Percentiles rank a stretch among this genome's conserved stretches.
Conservation (phyloP, 92 coral and sea anemone genomes). For the Zoanthus gigantus region DNA sequence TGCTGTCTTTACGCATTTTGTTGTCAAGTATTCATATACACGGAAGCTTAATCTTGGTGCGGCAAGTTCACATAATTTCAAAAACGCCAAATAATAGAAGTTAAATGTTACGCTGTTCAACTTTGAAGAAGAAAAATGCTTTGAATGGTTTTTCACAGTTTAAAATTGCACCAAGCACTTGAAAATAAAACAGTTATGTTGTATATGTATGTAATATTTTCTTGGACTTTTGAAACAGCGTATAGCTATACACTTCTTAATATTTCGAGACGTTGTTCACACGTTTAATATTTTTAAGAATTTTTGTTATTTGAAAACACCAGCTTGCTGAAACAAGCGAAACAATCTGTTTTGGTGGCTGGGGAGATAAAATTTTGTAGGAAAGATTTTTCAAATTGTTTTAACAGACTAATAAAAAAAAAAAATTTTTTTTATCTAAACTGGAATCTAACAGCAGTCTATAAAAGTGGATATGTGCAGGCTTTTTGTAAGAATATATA, state of each 20-base stretch:
- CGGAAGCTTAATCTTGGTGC: too few relatives aligned
- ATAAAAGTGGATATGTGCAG: background rate
- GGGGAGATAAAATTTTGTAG: background rate
- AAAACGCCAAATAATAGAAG: too few relatives aligned
- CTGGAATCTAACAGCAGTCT: background rate
- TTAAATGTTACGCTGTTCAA: too few relatives aligned
- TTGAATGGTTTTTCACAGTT: too few relatives aligned
- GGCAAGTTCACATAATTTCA: too few relatives aligned
- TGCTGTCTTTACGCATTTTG: too few relatives aligned
- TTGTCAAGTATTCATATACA: too few relatives aligned
- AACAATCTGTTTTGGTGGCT: background rate
- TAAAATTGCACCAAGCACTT: background rate
- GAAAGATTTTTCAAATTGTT: too few relatives aligned
- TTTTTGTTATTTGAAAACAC: background rate
- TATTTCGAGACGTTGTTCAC: background rate
- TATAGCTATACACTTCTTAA: background rate
- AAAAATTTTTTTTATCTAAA: too few relatives aligned
- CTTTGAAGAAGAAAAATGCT: too few relatives aligned
- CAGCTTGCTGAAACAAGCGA: background rate
- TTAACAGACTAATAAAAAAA: too few relatives aligned
- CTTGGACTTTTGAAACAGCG: too few relatives aligned
- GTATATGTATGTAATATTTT: background rate
- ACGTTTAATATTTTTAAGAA: slow-evolving; percentile 11
- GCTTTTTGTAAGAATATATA: background rate
- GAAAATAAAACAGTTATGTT: background rate